phyloP scores from a whole-genome alignment of 2,113 vertebrate species.

The Promerops cafer region DNA sequence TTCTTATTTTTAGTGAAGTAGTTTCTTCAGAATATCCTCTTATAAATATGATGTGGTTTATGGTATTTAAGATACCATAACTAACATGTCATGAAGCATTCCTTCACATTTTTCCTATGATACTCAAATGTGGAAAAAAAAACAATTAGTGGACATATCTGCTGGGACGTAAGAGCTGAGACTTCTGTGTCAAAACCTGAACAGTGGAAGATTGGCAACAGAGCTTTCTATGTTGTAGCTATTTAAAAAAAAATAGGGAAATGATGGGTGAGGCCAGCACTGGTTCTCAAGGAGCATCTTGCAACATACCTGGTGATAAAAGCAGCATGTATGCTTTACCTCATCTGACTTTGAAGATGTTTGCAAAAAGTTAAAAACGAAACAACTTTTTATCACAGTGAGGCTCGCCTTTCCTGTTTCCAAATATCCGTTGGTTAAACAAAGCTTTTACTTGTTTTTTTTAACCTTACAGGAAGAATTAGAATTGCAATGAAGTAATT shows the following conservation, averaged over 20 bases:
- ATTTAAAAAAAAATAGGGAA: not conserved
- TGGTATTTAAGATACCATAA: not conserved
- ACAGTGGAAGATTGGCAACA: not conserved
- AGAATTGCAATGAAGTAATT: not conserved
- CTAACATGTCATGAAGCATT: not conserved
- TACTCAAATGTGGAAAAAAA: not conserved
- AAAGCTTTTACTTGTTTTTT: not conserved
- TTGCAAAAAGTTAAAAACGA: not conserved
- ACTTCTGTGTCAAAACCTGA: not conserved
- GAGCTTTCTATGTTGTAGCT: not conserved
- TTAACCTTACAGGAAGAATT: not conserved
- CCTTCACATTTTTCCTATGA: not conserved
- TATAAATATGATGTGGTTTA: not conserved
- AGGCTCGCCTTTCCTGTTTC: slow-evolving; percentile 34
- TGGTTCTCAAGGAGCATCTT: not conserved
- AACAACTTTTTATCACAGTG: not conserved
- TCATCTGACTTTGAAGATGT: not conserved
- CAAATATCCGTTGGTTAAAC: not conserved
- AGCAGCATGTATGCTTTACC: not conserved
- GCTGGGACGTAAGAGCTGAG: not conserved
- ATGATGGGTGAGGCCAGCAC: not conserved
- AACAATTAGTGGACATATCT: not conserved
- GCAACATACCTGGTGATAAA: not conserved
- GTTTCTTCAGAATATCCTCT: not conserved
- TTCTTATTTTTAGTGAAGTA: not conserved